Conservation (phyloP, 2,888 invertebrate species). For the Epirrhoe tristata region DNA sequence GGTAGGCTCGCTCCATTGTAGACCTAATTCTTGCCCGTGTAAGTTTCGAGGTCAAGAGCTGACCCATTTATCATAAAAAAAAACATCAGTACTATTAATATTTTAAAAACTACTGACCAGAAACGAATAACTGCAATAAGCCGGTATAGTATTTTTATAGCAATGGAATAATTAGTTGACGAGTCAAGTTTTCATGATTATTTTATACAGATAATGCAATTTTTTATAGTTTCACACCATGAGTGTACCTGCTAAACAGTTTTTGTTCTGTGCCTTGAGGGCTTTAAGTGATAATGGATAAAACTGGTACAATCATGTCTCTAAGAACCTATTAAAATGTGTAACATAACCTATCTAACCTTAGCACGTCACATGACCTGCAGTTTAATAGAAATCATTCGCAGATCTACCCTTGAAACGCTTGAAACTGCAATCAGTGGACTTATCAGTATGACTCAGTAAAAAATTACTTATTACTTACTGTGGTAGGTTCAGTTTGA, state of each 20-base stretch:
- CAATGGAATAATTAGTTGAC: no score
- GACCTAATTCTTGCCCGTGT: no score
- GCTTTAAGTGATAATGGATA: constrained; percentile 20
- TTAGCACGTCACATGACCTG: constrained; percentile 47
- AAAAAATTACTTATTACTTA: constrained; percentile 42
- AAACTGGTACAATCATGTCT: constrained; percentile 31
- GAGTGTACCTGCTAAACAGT: not conserved
- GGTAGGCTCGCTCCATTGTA: no score
- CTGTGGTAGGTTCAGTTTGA: constrained; percentile 31
- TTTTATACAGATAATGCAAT: no score
- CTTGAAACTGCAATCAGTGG: constrained; percentile 50
- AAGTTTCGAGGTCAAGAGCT: no score
- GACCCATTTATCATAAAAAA: no score
- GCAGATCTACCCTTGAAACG: constrained; percentile 57
- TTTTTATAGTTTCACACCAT: no score
- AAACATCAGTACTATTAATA: no score
- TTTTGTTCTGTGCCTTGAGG: not conserved
- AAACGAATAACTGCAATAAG: no score
- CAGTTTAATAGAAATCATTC: constrained; percentile 55
- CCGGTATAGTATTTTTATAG: no score
- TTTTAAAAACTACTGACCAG: no score
- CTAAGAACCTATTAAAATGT: constrained; percentile 29
- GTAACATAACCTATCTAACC: constrained; percentile 33
- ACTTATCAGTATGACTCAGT: constrained; percentile 39
- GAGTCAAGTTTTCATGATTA: no score